Conservation (phyloP, 2,888 invertebrate genomes). For the Megalurothrips usitatus region DNA sequence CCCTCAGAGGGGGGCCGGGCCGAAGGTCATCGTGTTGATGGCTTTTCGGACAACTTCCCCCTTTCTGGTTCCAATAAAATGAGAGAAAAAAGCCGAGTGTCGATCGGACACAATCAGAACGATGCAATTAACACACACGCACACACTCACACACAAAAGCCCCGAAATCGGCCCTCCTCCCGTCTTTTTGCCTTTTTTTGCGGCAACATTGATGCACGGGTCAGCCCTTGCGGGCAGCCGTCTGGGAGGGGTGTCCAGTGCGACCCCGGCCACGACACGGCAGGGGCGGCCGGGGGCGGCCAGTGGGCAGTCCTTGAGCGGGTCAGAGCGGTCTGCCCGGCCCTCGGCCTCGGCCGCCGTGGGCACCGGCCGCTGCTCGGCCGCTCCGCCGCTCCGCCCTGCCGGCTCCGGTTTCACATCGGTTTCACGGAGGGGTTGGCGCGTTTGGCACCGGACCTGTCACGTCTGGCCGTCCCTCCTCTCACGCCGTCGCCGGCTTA, state of each 20-base stretch:
- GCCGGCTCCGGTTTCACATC: slow-evolving; percentile 1
- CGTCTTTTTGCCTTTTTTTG: too few relatives aligned
- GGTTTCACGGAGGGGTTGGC: background rate
- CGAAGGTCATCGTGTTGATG: too few relatives aligned
- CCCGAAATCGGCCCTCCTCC: too few relatives aligned
- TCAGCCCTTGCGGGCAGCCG: background rate
- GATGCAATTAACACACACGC: too few relatives aligned
- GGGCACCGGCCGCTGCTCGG: background rate
- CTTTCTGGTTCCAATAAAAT: too few relatives aligned
- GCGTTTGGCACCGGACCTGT: background rate
- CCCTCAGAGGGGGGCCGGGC: background rate
- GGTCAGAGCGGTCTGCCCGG: background rate
- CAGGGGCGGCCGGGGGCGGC: background rate
- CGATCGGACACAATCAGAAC: too few relatives aligned
- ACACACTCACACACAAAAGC: too few relatives aligned
- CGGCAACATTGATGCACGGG: background rate
- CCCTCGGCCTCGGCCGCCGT: background rate
- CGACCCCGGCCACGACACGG: background rate
- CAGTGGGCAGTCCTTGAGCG: background rate
- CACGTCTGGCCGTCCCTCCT: background rate
- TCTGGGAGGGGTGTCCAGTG: background rate
- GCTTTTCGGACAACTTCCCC: too few relatives aligned
- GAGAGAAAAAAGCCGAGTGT: too few relatives aligned
- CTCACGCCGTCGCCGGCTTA: background rate
- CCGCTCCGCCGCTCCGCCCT: background rate